phyloP scores from a whole-genome alignment of 2,888 invertebrate genomes.

The Augiades crinisus region DNA sequence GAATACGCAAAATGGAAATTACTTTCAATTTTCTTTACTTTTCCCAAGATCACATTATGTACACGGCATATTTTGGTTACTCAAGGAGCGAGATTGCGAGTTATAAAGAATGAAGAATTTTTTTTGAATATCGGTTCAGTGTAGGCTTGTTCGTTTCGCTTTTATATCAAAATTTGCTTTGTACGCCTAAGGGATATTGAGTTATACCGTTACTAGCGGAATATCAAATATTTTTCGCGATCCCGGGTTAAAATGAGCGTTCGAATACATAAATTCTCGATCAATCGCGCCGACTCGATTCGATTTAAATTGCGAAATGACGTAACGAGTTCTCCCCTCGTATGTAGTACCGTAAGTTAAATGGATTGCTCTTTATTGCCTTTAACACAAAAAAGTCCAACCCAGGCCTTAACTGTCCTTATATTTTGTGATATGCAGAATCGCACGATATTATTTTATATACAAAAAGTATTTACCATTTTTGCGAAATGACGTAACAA shows the following conservation, averaged over 20 bases:
- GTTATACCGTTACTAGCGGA: neutral
- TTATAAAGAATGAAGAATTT: neutral
- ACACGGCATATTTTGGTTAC: neutral
- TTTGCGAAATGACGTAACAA: constrained; percentile 12
- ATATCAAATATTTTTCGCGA: constrained; percentile 2
- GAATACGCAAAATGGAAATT: neutral
- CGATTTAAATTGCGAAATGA: constrained; percentile 15
- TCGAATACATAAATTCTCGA: constrained; percentile 9
- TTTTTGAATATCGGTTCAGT: neutral
- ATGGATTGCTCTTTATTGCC: constrained; percentile 10
- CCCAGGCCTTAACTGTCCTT: neutral
- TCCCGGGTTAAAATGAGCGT: constrained; percentile 3
- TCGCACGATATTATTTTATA: no score
- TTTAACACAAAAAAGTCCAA: neutral
- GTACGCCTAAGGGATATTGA: neutral
- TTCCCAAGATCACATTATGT: neutral
- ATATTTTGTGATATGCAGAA: no score
- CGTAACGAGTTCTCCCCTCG: constrained; percentile 13
- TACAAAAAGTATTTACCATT: no score
- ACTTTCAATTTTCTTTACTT: neutral
- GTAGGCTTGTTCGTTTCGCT: constrained; percentile 1
- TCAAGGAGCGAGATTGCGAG: neutral
- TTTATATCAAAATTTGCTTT: neutral
- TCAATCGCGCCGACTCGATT: neutral
- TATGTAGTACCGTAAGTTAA: constrained; percentile 6